Conservation (phyloP, 2,888 invertebrate species). For the Resseliella maxima region DNA sequence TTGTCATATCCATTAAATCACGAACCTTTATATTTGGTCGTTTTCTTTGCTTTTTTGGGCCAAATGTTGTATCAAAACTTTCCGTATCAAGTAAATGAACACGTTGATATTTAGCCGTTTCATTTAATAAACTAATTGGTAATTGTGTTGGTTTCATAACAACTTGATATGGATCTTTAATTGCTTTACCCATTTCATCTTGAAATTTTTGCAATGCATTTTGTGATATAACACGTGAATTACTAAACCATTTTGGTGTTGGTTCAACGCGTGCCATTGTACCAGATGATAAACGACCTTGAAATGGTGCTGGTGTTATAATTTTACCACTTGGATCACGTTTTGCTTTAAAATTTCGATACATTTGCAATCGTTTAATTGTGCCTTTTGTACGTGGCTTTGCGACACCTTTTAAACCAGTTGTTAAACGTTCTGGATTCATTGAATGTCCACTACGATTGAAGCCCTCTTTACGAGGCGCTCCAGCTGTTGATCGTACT, state of each 20-base stretch:
- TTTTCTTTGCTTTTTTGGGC: conserved; percentile 92
- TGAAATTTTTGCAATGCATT: conserved; percentile 89
- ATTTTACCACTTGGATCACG: conserved; percentile 91
- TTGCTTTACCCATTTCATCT: conserved; percentile 92
- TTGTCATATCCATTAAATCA: conserved; percentile 82
- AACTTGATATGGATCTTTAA: conserved; percentile 97
- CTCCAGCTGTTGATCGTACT: conserved; percentile 76
- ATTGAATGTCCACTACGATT: conserved; percentile 91
- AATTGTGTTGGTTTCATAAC: conserved; percentile 96
- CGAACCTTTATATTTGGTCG: conserved; percentile 82
- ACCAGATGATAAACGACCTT: conserved; percentile 88
- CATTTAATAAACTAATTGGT: conserved; percentile 93
- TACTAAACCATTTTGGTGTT: conserved; percentile 98
- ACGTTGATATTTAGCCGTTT: conserved; percentile 87
- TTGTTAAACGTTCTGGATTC: conserved; percentile 89
- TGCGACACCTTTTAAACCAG: conserved; percentile 85
- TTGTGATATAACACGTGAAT: conserved; percentile 96
- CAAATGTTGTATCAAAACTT: conserved; percentile 93
- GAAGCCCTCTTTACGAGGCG: conserved; percentile 85
- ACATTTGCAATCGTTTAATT: conserved; percentile 97
- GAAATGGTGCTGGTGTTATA: conserved; percentile 93
- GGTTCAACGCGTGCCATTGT: conserved; percentile 95
- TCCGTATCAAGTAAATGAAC: conserved; percentile 97
- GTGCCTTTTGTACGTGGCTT: conserved; percentile 90
- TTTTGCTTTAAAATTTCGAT: conserved; percentile 96